phyloP scores from a whole-genome alignment of 1,140 invertebrate genomes.

The Phocides pigmalion region DNA sequence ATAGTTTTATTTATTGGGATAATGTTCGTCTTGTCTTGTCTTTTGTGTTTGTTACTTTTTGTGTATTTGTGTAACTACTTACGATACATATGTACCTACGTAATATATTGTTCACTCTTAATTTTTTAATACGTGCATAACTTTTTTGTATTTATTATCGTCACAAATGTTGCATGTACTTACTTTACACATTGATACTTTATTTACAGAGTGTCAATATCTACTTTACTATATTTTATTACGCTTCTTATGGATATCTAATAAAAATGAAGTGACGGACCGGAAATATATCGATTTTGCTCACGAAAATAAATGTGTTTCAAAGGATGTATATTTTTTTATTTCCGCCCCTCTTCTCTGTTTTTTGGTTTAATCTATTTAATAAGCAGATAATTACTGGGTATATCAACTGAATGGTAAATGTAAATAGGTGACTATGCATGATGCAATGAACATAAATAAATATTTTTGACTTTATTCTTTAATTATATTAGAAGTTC shows the following conservation, averaged over 20 bases:
- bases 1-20: constrained; percentile 41
- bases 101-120: constrained; percentile 18
- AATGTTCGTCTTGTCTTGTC: constrained; percentile 40
- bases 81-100: background rate
- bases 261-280: constrained; percentile 80
- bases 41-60: constrained; percentile 23
- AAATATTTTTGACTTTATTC: no score
- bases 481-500: no score
- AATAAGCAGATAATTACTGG: no score
- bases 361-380: no score
- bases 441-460: no score
- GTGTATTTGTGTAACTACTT: constrained; percentile 20
- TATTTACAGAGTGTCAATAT: constrained; percentile 7
- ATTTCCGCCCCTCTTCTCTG: no score
- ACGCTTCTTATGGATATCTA: constrained; percentile 41
- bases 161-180: constrained; percentile 20
- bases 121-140: background rate
- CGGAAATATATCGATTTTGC: constrained; percentile 57
- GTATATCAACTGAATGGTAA: no score
- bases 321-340: constrained; percentile 28
- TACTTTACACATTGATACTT: no score
- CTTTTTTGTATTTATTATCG: background rate
- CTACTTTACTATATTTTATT: background rate
- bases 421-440: no score
- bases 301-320: constrained; percentile 65